A percentile compares a stretch with the other conserved stretches of the same genome.
These are phyloP conservation scores for Propsilocerus akamusi DNA, from an alignment of 1,140 invertebrate genomes.

Conservation along the genomic window DNA sequence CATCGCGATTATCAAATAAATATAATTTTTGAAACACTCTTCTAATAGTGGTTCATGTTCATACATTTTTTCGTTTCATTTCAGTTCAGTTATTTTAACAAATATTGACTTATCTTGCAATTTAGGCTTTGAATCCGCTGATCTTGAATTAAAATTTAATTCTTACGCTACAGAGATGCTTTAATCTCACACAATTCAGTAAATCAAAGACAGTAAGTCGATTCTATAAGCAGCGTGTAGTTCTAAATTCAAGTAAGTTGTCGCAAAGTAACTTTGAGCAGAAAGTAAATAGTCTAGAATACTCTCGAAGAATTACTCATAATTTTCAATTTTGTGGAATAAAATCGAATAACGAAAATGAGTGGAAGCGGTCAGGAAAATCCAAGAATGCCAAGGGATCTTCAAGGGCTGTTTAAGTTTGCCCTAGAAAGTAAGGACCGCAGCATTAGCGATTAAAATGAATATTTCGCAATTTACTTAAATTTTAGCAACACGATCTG, in stretches of 20 bases:
- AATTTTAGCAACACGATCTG: background rate
- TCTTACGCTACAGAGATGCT: too few species aligned
- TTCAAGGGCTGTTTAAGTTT: constrained; percentile 6
- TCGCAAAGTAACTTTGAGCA: too few species aligned
- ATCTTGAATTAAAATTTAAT: too few species aligned
- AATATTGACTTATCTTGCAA: too few species aligned
- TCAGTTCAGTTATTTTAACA: background rate
- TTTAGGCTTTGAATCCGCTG: too few species aligned
- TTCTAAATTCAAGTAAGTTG: too few species aligned
- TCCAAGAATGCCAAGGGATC: constrained; percentile 17
- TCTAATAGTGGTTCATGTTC: background rate
- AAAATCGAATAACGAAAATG: background rate
- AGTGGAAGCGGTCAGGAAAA: constrained; percentile 7
- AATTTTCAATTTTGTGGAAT: too few species aligned
- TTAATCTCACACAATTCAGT: too few species aligned
- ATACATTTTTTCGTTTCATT: background rate
- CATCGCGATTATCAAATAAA: background rate
- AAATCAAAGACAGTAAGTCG: too few species aligned
- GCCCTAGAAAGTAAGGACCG: background rate
- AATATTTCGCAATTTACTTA: background rate
- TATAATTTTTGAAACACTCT: background rate
- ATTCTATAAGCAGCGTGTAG: too few species aligned
- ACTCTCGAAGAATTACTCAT: background rate
- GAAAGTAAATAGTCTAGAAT: background rate
- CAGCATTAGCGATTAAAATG: background rate